These are phyloP conservation scores for Altica lythri DNA, from an alignment of 2,888 invertebrate genomes.

Conservation along the genomic window DNA sequence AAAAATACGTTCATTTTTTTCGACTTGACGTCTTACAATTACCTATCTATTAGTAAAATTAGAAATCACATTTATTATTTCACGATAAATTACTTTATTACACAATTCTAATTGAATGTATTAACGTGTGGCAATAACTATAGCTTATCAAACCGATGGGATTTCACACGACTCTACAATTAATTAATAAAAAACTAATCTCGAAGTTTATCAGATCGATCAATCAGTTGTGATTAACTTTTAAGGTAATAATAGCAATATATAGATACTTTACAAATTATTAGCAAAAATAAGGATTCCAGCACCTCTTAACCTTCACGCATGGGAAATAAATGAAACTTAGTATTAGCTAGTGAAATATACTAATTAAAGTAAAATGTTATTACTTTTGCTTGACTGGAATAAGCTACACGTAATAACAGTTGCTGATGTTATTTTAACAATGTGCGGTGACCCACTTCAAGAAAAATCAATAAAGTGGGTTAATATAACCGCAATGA, in stretches of 20 bases:
- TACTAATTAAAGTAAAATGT: constrained; percentile 2
- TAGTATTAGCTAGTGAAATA: constrained; percentile 3
- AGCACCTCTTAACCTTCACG: constrained; percentile 20
- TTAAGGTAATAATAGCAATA: background rate
- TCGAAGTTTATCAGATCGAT: constrained; percentile 1
- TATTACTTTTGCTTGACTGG: constrained; percentile 1
- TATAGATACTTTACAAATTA: background rate
- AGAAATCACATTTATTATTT: no score
- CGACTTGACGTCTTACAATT: no score
- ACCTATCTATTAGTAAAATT: no score
- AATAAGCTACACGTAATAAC: background rate
- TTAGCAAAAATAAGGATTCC: constrained; percentile 18
- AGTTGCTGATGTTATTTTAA: constrained; percentile 3
- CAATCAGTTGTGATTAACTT: background rate
- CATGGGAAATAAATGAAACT: constrained; percentile 1
- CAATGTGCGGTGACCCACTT: constrained; percentile 22
- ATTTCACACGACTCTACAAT: no score
- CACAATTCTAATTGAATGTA: no score
- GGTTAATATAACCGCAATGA: background rate
- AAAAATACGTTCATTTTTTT: no score
- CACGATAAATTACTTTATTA: no score
- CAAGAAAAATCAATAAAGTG: constrained; percentile 3
- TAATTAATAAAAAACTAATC: constrained; percentile 27
- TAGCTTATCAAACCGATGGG: no score
- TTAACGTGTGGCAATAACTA: no score